phyloP scores from a whole-genome alignment of 1,140 invertebrate species.

The Luehdorfia chinensis region DNA sequence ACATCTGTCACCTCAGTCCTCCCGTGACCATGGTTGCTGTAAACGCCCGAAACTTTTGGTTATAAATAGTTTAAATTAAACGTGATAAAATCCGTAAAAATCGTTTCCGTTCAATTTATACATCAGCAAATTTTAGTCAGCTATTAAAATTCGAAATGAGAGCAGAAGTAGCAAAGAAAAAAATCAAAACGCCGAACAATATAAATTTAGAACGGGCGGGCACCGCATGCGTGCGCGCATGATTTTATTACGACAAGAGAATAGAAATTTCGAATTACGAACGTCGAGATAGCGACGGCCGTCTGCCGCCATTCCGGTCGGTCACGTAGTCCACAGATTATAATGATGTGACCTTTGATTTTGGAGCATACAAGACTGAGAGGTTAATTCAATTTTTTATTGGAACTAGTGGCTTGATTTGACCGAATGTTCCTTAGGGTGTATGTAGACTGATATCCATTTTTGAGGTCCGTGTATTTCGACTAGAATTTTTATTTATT shows the following conservation, averaged over 20 bases:
- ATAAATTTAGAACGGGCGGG: conserved; percentile 36
- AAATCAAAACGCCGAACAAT: conserved; percentile 24
- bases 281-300: conserved; percentile 40
- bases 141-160: too few relatives aligned
- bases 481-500: too few relatives aligned
- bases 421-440: conserved; percentile 34
- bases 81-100: too few relatives aligned
- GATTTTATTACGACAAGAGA: conserved; percentile 69
- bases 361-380: conserved; percentile 44
- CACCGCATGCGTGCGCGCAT: conserved; percentile 59
- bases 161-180: conserved; percentile 6
- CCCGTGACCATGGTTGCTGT: too few relatives aligned
- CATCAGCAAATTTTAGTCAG: too few relatives aligned
- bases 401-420: conserved; percentile 59
- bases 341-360: conserved; percentile 71
- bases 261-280: conserved; percentile 69
- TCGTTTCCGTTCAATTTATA: too few relatives aligned
- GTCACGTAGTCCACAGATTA: conserved; percentile 67
- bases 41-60: too few relatives aligned
- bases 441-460: conserved; percentile 27
- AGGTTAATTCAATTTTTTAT: conserved; percentile 69
- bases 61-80: too few relatives aligned
- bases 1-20: too few relatives aligned
- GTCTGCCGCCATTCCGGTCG: conserved; percentile 51
- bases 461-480: too few relatives aligned